Base-by-base conservation (phyloP, 2,888 invertebrate genomes). In the Phortica magna region DNA sequence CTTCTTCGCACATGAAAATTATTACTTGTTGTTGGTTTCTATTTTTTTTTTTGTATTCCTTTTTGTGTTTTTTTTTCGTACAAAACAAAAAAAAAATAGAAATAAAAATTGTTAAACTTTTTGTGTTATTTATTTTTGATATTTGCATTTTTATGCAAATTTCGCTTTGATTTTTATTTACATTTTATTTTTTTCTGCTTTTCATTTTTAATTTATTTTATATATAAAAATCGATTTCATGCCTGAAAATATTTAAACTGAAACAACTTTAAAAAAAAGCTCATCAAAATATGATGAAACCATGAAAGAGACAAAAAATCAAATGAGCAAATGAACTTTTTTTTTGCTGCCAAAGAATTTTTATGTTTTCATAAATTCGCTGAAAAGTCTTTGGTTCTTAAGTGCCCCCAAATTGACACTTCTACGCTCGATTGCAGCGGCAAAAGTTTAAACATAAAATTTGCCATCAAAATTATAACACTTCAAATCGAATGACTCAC, bases 331-430 rank as follows among this genome's bases (percentile, higher is more conserved):
- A 31, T 1, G 31, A 31, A 31, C 31, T 31, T 31, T 31, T 31
- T 31, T 31, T 31, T 31, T 31, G 31, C 31, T 31, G 31, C 31
- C 31, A 31, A 31, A 1, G 31, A 31, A 31, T 4, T 31, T 31
- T 31, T 31, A 31, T 31, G 31, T 1, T 31, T 31, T 31, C 31
- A 31, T 31, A 31, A 31, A 31, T 31, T 31, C 5, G 31, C 0
- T 31, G 31, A 31, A 3, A 31, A 0, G 5, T 31, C 5, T 31
- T 31, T 31, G 2, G 2, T 31, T 31, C 5, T 39, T 67, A 42
- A 67, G 67, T 41, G 9, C n/a, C n/a, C 61, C 61, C 61, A 61
- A 61, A 67, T 67, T 67, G 67, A 67, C 67, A 67, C 67, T 67
- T 67, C 41, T 9, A 61, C 22, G 61, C 61, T 61, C 61, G 10